Conservation (phyloP, 2,113 vertebrate species). For the Petrocephalus zakoni region DNA sequence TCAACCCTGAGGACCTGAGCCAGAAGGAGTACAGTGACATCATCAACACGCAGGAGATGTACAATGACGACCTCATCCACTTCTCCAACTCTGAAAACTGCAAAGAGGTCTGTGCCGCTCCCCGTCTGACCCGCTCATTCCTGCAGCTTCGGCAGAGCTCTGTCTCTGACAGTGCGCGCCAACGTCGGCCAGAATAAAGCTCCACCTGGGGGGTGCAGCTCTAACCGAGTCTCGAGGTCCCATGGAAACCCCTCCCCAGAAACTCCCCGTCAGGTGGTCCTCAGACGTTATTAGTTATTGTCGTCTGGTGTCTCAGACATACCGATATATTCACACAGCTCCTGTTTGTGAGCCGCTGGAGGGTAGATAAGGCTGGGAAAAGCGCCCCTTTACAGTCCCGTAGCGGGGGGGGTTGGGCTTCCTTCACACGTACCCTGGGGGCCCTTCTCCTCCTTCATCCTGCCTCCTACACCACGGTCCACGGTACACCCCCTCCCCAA, state of each 20-base stretch:
- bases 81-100: slow-evolving; percentile 99
- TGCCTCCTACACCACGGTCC: background rate
- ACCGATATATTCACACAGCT: background rate
- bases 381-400: background rate
- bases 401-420: background rate
- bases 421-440: background rate
- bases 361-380: background rate
- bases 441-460: background rate
- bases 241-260: too few relatives aligned
- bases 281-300: background rate
- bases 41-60: slow-evolving; percentile 99
- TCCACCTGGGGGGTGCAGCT: background rate
- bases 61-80: slow-evolving; percentile 97
- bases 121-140: background rate
- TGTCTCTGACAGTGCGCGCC: background rate
- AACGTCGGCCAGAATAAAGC: background rate
- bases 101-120: slow-evolving; percentile 79
- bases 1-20: slow-evolving; percentile 96
- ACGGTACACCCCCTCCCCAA: background rate
- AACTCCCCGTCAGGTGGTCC: background rate
- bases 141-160: background rate
- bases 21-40: slow-evolving; percentile 99
- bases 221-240: background rate
- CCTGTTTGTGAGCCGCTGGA: background rate
- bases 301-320: background rate